These are phyloP conservation scores for Agelas oroides DNA, from an alignment of 37 sponge, comb jelly and placozoan species.

Conservation along the genomic window DNA sequence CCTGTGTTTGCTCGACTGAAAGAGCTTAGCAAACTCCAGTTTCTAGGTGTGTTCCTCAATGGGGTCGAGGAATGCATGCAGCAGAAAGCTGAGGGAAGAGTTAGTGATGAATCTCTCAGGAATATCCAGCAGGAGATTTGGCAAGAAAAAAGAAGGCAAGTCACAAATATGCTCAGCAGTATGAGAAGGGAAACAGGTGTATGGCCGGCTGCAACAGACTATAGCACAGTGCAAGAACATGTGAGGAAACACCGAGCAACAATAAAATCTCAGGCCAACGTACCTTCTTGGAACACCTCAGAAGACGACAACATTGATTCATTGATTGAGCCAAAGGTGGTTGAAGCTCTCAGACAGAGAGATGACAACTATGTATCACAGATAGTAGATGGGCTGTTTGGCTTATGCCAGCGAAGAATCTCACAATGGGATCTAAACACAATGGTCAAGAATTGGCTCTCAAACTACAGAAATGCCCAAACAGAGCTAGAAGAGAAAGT, in stretches of 20 bases:
- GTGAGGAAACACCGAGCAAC: too few species aligned
- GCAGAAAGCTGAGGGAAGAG: not conserved
- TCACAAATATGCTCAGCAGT: not conserved
- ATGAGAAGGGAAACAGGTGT: too few species aligned
- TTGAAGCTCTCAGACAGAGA: not conserved
- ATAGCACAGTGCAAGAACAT: too few species aligned
- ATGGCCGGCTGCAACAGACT: too few species aligned
- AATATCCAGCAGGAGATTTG: conserved; percentile 6
- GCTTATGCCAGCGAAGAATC: not conserved
- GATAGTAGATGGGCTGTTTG: conserved; percentile 1
- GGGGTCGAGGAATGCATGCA: conserved; percentile 17
- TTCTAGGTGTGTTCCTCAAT: conserved; percentile 13
- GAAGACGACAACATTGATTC: too few species aligned
- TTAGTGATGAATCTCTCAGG: not conserved
- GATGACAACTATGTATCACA: conserved; percentile 5
- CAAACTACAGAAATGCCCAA: not conserved
- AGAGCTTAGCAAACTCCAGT: conserved; percentile 62
- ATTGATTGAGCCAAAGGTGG: not conserved
- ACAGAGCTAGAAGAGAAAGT: not conserved
- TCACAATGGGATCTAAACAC: not conserved
- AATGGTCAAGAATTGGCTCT: not conserved
- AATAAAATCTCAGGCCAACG: too few species aligned
- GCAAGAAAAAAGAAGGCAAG: not conserved
- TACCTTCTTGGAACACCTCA: too few species aligned
- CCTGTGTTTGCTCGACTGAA: conserved; percentile 72